These are phyloP conservation scores for Chrysaora quinquecirrha DNA, from an alignment of 30 jellyfish, hydroid and myxozoan genomes.

Conservation along the genomic window DNA sequence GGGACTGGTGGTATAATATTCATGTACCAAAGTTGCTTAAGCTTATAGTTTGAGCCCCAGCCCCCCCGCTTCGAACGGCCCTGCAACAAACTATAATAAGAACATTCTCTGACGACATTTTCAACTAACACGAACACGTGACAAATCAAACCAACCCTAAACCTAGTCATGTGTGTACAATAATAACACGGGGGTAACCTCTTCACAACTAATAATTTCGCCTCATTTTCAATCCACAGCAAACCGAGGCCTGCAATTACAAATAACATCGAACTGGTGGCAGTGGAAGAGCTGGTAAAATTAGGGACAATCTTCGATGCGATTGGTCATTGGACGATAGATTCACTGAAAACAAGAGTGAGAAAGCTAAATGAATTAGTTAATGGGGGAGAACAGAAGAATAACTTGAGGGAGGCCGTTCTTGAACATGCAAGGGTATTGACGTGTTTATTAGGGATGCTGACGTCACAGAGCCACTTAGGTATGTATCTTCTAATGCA, in stretches of 20 bases:
- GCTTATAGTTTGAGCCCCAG: no score
- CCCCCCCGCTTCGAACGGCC: no score
- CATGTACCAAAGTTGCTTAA: no score
- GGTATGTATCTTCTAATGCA: slow-evolving; percentile 46
- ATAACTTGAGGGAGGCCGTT: slow-evolving; percentile 15
- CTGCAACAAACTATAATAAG: no score
- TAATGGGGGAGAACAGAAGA: slow-evolving; percentile 9
- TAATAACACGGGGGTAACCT: no score
- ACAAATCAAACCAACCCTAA: no score
- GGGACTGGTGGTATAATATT: no score
- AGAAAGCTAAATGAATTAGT: slow-evolving; percentile 9
- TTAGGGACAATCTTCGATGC: slow-evolving; percentile 68
- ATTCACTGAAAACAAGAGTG: slow-evolving; percentile 26
- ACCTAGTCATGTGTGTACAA: no score
- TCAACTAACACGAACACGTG: no score
- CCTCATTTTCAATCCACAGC: slow-evolving; percentile 28
- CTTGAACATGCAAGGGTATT: slow-evolving; percentile 27
- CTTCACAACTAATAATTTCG: no score
- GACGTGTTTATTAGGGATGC: slow-evolving; percentile 52
- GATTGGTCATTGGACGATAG: slow-evolving; percentile 72
- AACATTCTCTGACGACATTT: no score
- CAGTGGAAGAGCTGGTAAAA: slow-evolving; percentile 77
- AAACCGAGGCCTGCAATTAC: slow-evolving; percentile 81
- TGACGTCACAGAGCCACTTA: slow-evolving; percentile 59
- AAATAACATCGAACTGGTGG: slow-evolving; percentile 76